Conservation (phyloP, 2,888 invertebrate species). For the Galerucella calmariensis region DNA sequence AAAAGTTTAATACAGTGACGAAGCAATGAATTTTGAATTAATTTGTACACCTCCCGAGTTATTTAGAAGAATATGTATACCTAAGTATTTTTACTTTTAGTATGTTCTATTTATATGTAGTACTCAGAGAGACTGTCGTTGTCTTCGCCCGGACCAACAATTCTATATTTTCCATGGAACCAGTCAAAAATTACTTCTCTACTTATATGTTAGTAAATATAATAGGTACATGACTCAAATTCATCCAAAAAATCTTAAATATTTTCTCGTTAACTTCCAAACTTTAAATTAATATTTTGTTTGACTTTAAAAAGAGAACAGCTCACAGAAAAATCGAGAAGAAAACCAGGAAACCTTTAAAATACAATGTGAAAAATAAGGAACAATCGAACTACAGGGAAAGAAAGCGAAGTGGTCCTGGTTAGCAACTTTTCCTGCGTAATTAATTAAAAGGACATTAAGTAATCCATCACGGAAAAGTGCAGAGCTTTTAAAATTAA, state of each 20-base stretch:
- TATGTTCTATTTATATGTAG: too few species aligned
- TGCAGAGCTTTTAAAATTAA: slow-evolving; percentile 43
- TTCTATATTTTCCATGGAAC: not conserved
- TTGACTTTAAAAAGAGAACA: not conserved
- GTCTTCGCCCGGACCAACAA: too few species aligned
- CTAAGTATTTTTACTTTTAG: too few species aligned
- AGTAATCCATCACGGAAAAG: slow-evolving; percentile 58
- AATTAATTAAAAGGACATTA: slow-evolving; percentile 60
- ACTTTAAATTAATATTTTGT: slow-evolving; percentile 7
- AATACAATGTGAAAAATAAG: slow-evolving; percentile 12
- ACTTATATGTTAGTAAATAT: not conserved
- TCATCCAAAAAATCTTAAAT: not conserved
- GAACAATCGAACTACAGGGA: slow-evolving; percentile 19
- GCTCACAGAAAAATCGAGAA: not conserved
- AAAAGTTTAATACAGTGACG: too few species aligned
- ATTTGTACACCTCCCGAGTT: too few species aligned
- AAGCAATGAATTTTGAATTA: too few species aligned
- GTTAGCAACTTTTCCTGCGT: slow-evolving; percentile 46
- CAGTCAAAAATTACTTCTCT: too few species aligned
- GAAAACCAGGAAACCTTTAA: slow-evolving; percentile 9
- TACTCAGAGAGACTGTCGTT: too few species aligned
- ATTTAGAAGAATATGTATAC: too few species aligned
- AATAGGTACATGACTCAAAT: not conserved
- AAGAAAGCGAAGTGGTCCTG: slow-evolving; percentile 7
- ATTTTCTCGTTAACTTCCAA: not conserved